Conservation (phyloP, 2,888 invertebrate species). For the Matsumyia berberina region DNA sequence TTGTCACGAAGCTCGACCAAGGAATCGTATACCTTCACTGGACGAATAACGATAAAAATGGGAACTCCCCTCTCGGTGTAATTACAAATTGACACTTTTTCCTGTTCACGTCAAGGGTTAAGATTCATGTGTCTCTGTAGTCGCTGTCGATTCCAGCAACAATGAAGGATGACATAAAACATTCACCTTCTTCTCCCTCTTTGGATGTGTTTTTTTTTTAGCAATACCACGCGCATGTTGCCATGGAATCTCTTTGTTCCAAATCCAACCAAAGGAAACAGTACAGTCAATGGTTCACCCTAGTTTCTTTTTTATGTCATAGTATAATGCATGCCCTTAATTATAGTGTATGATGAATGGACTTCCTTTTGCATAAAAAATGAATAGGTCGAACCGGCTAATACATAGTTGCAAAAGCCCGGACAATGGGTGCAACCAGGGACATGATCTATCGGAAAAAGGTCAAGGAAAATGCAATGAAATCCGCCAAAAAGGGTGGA, state of each 20-base stretch:
- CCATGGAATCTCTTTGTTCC: constrained; percentile 61
- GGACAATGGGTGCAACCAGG: background rate
- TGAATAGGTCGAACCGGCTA: background rate
- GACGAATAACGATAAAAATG: background rate
- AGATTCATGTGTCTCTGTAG: constrained; percentile 19
- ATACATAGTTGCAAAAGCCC: background rate
- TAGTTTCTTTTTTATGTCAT: background rate
- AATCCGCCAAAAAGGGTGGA: constrained; percentile 27
- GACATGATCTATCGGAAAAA: background rate
- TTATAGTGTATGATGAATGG: background rate
- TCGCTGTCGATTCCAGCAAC: background rate
- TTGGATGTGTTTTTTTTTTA: background rate
- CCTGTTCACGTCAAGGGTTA: constrained; percentile 11
- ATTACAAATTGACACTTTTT: background rate
- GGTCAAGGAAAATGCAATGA: constrained; percentile 2
- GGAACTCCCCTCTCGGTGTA: too few relatives aligned
- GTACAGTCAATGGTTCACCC: constrained; percentile 30
- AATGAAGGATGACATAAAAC: constrained; percentile 11
- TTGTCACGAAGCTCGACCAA: background rate
- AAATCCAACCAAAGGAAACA: constrained; percentile 38
- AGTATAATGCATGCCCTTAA: constrained; percentile 10
- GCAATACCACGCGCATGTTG: constrained; percentile 55
- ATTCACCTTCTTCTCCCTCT: background rate
- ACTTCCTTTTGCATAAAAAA: background rate
- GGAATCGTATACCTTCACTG: background rate